phyloP scores from a whole-genome alignment of 2,888 invertebrate genomes.

The Polydrusus pterygomalis region DNA sequence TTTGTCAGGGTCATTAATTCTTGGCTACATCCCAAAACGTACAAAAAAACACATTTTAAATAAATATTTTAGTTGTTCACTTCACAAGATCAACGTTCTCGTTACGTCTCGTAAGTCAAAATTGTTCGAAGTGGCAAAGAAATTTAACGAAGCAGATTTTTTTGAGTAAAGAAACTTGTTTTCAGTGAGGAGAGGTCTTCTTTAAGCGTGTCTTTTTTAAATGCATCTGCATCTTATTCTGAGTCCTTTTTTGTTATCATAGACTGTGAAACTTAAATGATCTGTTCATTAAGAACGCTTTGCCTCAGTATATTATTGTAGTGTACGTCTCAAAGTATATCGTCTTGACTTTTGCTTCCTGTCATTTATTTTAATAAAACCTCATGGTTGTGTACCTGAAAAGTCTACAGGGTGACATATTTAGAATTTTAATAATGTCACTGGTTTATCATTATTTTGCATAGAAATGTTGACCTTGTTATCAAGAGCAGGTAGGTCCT shows the following conservation, averaged over 20 bases:
- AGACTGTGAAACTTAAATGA: neutral
- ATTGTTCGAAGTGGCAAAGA: neutral
- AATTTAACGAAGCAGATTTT: neutral
- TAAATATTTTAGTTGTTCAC: neutral
- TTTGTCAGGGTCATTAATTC: neutral
- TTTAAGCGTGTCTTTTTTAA: neutral
- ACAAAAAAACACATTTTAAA: neutral
- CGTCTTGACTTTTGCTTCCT: no score
- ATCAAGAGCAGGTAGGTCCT: no score
- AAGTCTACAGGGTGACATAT: no score
- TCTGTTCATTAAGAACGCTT: neutral
- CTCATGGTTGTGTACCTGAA: no score
- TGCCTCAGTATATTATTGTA: neutral
- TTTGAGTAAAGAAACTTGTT: neutral
- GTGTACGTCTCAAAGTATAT: no score
- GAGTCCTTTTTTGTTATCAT: neutral
- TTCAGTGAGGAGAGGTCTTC: neutral
- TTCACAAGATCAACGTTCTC: neutral
- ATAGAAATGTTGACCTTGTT: no score
- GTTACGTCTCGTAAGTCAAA: constrained; percentile 9
- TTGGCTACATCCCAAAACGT: neutral
- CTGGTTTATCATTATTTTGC: no score
- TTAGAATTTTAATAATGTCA: no score
- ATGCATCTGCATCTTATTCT: neutral
- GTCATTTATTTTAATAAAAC: no score